Conservation (phyloP, 2,113 vertebrate species). For the Jaculus jaculus region DNA sequence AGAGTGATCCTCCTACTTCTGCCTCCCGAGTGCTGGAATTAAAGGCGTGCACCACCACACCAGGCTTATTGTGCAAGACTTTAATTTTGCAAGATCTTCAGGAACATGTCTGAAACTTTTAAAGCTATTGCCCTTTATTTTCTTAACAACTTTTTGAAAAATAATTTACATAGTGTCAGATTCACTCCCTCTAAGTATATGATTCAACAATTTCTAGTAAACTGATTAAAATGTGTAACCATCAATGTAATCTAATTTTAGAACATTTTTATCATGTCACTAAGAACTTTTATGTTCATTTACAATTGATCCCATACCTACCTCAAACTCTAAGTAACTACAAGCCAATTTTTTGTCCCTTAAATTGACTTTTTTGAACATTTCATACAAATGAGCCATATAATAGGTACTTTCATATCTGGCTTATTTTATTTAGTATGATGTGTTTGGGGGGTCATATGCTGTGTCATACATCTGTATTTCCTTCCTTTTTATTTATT, state of each 20-base stretch:
- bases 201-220: constrained; percentile 48
- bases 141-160: constrained; percentile 5
- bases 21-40: too few species aligned
- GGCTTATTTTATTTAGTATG: not conserved
- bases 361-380: not conserved
- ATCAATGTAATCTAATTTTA: not conserved
- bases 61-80: too few species aligned
- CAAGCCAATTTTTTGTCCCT: not conserved
- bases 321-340: not conserved
- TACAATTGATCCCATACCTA: not conserved
- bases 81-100: too few species aligned
- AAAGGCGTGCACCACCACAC: too few species aligned
- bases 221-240: not conserved
- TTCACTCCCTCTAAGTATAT: constrained; percentile 8
- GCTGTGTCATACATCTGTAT: not conserved
- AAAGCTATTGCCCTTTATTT: not conserved
- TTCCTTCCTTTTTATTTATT: not conserved
- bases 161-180: not conserved
- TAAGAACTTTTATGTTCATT: not conserved
- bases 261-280: not conserved
- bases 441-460: not conserved
- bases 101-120: constrained; percentile 39
- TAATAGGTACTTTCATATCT: not conserved
- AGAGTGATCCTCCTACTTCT: too few species aligned
- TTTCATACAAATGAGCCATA: not conserved